Base-by-base conservation (phyloP, 2,888 invertebrate genomes). In the Metacarcinus magister region DNA sequence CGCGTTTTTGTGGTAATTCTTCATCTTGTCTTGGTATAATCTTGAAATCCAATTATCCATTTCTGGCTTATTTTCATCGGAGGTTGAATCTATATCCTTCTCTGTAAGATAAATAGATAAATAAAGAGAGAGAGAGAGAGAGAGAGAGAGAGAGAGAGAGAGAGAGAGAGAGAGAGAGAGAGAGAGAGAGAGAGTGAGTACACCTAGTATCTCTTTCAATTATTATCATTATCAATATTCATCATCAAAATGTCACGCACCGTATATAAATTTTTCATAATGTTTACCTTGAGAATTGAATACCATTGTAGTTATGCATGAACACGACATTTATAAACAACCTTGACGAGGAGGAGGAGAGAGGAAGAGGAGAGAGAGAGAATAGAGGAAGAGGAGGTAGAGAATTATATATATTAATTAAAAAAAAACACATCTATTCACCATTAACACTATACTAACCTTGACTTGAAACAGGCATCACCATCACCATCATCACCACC, bases 1-100 rank as follows among this genome's bases (percentile, higher is more conserved):
- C 5, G 92, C 91, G 0, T 43, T 43, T 23, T 67, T 94, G 87
- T 92, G 43, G 32, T 96, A 94, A 2, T 54, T 44, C 39, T 48
- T 54, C 48, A 96, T 60, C 43, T 92, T 92, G 46, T 94, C 92
- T 10, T 19, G 2, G 32, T 95, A 94, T 32, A 96, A 89, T 7
- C 92, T 32, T 0, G 8, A 0, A n/a, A 96, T 94, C 94, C 94
- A 94, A 67, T 96, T 96, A 46, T 96, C 96, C n/a, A 43, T 91
- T 0, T 2, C 28, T 2, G 48, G 46, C 10, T 2, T 3, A n/a
- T 93, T 75, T 1, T 75, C 44, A 23, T 3, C n/a, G 1, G 43
- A 3, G 0, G 13, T 39, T 10, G 32, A 28, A 0, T 4, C 0
- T 19, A 90, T 43, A 5, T 90, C 67, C 7, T 1, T 16, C 7